Base-by-base conservation (phyloP, 2,113 vertebrate species). In the Chionodraco myersi region DNA sequence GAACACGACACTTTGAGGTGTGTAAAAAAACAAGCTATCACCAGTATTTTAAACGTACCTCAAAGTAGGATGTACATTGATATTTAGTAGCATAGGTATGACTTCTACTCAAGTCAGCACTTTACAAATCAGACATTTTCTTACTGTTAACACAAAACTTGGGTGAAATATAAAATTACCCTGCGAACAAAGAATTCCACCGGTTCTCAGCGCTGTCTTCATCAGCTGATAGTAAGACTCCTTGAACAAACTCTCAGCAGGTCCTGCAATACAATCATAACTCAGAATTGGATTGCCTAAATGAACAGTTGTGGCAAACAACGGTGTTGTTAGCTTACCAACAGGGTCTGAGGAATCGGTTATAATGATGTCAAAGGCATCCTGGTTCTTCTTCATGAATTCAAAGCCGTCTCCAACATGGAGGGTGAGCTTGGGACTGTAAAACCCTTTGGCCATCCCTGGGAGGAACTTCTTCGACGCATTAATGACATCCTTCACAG, bases 371-470 rank as follows among this genome's bases (percentile, higher is more conserved):
- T 99, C 98, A 6, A 99, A 99, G 59, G 97, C 97, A 68, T 99
- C 96, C 92, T 98, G 97, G 90, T 99, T 99, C 92, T 97, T 95
- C 79, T 99, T 98, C 98, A 99, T 99, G 90, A 99, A 99, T 86
- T 99, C 97, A 91, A 99, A 99, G 41, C 98, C 98, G 0, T 99
- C 98, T 1, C 98, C 97, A 2, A 99, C 96, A 0, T 98, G 96
- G 30, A 99, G 92, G 60, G 96, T 98, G 72, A 99, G 94, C 82
- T 99, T 99, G 23, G 97, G 95, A 45, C 97, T 99, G 77, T 96
- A 96, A 89, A 98, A 99, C 1, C 97, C 98, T 75, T 97, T 91
- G 3, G 98, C 98, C 98, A 99, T 99, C 41, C 97, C 95, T 0
- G 98, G 98, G 58, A 99, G 96, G 86, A 96, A 98, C 85, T 98